These are phyloP conservation scores for Sogatella furcifera DNA, from an alignment of 1,140 invertebrate genomes.

Conservation along the genomic window DNA sequence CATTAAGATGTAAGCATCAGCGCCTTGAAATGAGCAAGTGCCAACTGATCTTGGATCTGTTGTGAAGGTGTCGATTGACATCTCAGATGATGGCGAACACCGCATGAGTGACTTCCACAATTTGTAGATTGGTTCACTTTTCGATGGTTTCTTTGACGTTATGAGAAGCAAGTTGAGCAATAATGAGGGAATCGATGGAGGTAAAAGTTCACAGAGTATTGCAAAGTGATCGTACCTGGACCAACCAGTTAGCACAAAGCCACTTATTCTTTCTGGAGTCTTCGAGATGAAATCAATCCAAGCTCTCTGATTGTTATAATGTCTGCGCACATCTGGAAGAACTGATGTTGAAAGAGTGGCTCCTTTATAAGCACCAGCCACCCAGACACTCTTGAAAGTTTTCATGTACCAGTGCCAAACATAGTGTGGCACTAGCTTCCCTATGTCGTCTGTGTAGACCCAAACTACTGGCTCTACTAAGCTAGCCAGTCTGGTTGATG, in stretches of 20 bases:
- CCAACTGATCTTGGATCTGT: not conserved
- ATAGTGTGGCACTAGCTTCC: constrained; percentile 5
- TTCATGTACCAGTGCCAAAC: constrained; percentile 15
- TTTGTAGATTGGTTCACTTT: not conserved
- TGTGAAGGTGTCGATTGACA: not conserved
- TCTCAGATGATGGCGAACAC: constrained; percentile 4
- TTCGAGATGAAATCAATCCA: constrained; percentile 17
- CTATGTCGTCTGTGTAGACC: constrained; percentile 21
- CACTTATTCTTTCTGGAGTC: constrained; percentile 10
- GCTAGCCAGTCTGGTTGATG: constrained; percentile 34
- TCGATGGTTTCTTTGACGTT: constrained; percentile 11
- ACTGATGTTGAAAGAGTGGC: constrained; percentile 38
- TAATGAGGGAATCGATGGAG: constrained; percentile 43
- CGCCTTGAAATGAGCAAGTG: not conserved
- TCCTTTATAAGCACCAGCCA: constrained; percentile 52
- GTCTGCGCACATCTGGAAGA: constrained; percentile 34
- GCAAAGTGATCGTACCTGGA: constrained; percentile 53
- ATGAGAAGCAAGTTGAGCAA: constrained; percentile 35
- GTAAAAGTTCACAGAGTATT: constrained; percentile 51
- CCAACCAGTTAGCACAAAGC: constrained; percentile 23
- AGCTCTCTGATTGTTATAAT: constrained; percentile 20
- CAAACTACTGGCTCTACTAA: constrained; percentile 45
- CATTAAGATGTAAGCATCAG: constrained; percentile 5
- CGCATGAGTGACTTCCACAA: constrained; percentile 11
- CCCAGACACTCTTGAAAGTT: constrained; percentile 48